phyloP scores from a whole-genome alignment of 2,888 invertebrate species.

The Agrochola circellaris region DNA sequence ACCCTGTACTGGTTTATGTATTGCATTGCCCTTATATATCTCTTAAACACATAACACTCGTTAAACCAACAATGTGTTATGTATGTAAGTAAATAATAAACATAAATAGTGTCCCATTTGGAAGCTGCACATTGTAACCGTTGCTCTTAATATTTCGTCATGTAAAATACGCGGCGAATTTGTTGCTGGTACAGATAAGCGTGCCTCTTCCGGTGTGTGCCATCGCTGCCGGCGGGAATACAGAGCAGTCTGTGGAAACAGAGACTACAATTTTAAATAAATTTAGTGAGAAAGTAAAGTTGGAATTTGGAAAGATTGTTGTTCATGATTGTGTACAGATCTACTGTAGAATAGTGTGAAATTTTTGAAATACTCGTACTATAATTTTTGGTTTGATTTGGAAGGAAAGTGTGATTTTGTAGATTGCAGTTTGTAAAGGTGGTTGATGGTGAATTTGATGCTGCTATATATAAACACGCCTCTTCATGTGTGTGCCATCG shows the following conservation, averaged over 20 bases:
- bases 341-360: background rate
- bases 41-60: background rate
- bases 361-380: background rate
- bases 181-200: conserved; percentile 70
- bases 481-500: conserved; percentile 62
- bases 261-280: background rate
- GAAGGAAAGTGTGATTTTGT: too few relatives aligned
- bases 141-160: conserved; percentile 67
- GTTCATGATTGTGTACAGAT: too few relatives aligned
- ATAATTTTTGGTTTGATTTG: too few relatives aligned
- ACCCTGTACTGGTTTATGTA: background rate
- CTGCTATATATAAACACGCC: conserved; percentile 66
- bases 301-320: too few relatives aligned
- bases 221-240: conserved; percentile 47
- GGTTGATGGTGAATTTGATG: conserved; percentile 63
- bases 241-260: conserved; percentile 27
- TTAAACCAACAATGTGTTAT: background rate
- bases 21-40: background rate
- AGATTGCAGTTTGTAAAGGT: background rate
- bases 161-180: conserved; percentile 70
- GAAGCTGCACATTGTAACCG: conserved; percentile 52
- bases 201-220: conserved; percentile 64
- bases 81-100: conserved; percentile 22
- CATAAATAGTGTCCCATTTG: conserved; percentile 48
- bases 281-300: too few relatives aligned